Conservation (phyloP, 2,888 invertebrate species). For the Odiellus spinosus region DNA sequence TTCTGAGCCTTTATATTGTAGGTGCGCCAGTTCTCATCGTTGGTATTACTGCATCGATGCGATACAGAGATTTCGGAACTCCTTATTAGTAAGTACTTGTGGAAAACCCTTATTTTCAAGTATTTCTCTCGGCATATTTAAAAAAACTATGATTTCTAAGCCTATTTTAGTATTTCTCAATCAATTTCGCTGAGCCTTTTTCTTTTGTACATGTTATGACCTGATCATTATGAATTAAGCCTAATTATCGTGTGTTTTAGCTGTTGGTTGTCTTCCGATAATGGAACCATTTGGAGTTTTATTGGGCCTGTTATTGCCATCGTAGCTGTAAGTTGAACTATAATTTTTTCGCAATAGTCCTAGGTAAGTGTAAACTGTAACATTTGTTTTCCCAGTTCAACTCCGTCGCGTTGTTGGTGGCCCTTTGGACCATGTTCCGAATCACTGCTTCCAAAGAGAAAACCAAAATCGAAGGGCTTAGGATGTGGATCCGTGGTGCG, state of each 20-base stretch:
- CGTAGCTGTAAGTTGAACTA: constrained; percentile 11
- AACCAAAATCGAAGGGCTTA: constrained; percentile 10
- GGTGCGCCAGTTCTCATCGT: constrained; percentile 8
- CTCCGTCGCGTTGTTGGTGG: constrained; percentile 8
- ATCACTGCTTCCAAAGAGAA: constrained; percentile 10
- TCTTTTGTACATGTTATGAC: no score
- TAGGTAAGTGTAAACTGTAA: neutral
- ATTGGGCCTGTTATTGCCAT: constrained; percentile 15
- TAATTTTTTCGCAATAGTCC: neutral
- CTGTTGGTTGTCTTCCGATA: constrained; percentile 17
- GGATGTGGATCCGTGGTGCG: constrained; percentile 14
- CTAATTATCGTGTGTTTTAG: constrained; percentile 6
- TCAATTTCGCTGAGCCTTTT: no score
- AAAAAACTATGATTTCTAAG: no score
- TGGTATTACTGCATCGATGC: constrained; percentile 7
- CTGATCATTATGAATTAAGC: neutral
- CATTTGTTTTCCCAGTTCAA: constrained; percentile 8
- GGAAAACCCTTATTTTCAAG: no score
- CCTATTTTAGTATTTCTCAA: no score
- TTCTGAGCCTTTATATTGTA: no score
- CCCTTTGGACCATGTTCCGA: constrained; percentile 2
- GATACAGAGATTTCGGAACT: constrained; percentile 5
- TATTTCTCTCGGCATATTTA: no score
- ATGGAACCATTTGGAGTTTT: constrained; percentile 17
- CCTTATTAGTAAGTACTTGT: constrained; percentile 8